Evolutionary conservation across 2,888 invertebrate species (phyloP).

Genomic region (Temnothorax unifasciatus): DNA sequence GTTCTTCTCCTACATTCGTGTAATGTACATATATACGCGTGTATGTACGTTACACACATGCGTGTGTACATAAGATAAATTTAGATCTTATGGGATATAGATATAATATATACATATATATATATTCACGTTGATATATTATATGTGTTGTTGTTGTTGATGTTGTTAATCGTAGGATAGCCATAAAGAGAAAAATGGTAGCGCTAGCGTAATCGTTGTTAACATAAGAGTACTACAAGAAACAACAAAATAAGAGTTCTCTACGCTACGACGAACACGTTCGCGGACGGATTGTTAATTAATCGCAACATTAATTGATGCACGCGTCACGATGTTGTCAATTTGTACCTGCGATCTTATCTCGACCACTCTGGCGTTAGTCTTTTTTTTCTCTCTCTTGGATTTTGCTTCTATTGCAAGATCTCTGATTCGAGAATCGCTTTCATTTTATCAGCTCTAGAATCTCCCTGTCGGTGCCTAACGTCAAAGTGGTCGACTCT

Average conservation of each 20-base stretch:
- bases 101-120: slow-evolving; percentile 49
- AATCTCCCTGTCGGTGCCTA: background rate
- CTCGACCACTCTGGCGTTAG: slow-evolving; percentile 29
- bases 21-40: slow-evolving; percentile 11
- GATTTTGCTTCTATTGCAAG: background rate
- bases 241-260: slow-evolving; percentile 18
- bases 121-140: slow-evolving; percentile 83
- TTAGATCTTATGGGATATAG: slow-evolving; percentile 66
- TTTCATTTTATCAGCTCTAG: background rate
- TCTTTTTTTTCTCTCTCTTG: background rate
- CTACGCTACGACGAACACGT: slow-evolving; percentile 34
- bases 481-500: slow-evolving; percentile 13
- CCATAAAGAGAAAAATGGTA: slow-evolving; percentile 57
- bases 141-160: slow-evolving; percentile 85
- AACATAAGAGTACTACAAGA: slow-evolving; percentile 54
- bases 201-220: slow-evolving; percentile 67
- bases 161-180: slow-evolving; percentile 84
- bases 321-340: slow-evolving; percentile 34
- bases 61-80: slow-evolving; percentile 64
- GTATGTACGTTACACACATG: slow-evolving; percentile 14
- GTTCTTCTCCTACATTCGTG: slow-evolving; percentile 41
- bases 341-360: slow-evolving; percentile 38
- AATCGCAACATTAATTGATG: slow-evolving; percentile 28
- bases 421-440: background rate
- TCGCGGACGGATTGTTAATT: slow-evolving; percentile 40